phyloP scores from a whole-genome alignment of 2,113 vertebrate species.

The Brachyhypopomus gauderio region DNA sequence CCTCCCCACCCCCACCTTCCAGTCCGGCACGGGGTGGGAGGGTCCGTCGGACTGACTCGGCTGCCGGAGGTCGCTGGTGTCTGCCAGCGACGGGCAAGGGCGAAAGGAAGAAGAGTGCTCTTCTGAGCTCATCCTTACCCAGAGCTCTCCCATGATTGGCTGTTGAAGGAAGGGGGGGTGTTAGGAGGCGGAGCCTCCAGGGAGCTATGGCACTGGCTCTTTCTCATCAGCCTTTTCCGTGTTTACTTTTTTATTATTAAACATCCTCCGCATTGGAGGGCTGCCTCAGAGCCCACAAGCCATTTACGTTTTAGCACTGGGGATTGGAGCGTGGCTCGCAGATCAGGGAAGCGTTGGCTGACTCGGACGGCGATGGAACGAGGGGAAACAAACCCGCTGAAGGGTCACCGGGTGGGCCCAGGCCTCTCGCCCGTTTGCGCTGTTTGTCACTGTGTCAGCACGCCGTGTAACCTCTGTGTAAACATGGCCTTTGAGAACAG shows the following conservation, averaged over 20 bases:
- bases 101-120: constrained; percentile 6
- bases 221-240: constrained; percentile 40
- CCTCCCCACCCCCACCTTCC: background rate
- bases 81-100: background rate
- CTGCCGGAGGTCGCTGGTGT: background rate
- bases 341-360: constrained; percentile 8
- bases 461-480: no score
- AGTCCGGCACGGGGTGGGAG: background rate
- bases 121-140: constrained; percentile 29
- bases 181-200: constrained; percentile 9
- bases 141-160: constrained; percentile 46
- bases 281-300: constrained; percentile 52
- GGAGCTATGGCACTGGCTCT: constrained; percentile 19
- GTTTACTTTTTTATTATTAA: constrained; percentile 58
- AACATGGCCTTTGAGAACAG: no score
- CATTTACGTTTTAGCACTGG: constrained; percentile 51
- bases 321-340: constrained; percentile 45
- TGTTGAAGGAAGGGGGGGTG: background rate
- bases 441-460: background rate
- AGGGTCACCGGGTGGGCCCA: background rate
- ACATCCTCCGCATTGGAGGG: constrained; percentile 49
- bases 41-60: background rate
- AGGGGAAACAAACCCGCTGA: constrained; percentile 31
- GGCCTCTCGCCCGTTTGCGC: background rate
- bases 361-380: constrained; percentile 15